phyloP scores from a whole-genome alignment of 2,888 invertebrate genomes.

The Erebia aethiops region DNA sequence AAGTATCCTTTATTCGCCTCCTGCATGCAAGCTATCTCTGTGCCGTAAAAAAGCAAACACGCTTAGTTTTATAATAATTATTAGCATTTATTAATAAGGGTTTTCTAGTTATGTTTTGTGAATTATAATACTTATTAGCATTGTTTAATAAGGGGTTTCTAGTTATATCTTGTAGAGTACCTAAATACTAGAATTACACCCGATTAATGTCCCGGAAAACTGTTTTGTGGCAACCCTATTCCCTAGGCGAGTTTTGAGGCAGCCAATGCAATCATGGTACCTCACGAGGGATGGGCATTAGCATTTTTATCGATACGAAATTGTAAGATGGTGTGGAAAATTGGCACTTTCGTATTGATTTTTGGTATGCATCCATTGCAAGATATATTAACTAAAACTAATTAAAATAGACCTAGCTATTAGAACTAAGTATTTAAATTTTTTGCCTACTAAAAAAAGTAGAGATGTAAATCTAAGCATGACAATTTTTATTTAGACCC shows the following conservation, averaged over 20 bases:
- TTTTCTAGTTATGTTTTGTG: too few species aligned
- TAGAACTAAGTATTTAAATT: background rate
- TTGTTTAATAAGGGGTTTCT: too few species aligned
- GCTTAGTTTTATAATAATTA: too few species aligned
- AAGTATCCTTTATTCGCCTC: too few species aligned
- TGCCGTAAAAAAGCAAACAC: too few species aligned
- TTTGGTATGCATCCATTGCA: conserved; percentile 30
- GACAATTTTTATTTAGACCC: too few species aligned
- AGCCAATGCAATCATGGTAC: conserved; percentile 70
- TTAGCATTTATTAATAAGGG: too few species aligned
- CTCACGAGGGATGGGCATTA: conserved; percentile 67
- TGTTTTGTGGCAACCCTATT: conserved; percentile 13
- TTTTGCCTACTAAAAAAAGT: too few species aligned
- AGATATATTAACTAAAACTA: background rate
- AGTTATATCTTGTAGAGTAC: too few species aligned
- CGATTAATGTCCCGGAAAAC: background rate
- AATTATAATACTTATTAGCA: too few species aligned
- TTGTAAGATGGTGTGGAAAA: conserved; percentile 51
- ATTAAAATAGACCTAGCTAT: background rate
- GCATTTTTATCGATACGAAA: conserved; percentile 77
- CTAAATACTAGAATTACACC: background rate
- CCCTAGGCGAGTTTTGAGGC: conserved; percentile 55
- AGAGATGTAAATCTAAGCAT: too few species aligned
- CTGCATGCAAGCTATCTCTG: background rate
- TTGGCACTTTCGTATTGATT: conserved; percentile 50